Evolutionary conservation across 2,888 invertebrate genomes (phyloP), one percentile per base, ranked within the genome.

Genomic region (Spatulosminthurus flaviceps): DNA sequence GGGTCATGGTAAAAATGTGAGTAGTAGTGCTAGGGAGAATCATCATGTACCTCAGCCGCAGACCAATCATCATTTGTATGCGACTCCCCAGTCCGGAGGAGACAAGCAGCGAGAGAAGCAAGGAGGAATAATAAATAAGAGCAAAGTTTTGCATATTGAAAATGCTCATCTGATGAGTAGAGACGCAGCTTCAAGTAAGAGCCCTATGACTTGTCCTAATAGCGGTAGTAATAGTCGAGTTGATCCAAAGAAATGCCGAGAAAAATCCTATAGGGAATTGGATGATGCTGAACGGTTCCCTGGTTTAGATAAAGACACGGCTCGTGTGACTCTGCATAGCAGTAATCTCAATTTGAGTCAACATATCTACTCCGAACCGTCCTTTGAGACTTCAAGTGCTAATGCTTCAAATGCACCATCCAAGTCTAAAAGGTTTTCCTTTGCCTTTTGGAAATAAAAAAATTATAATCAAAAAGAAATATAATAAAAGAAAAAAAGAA

Each of bases 241-340:
- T 2, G 24, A 67, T 22, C 24, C 69, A 19, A 74, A 61, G 74
- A 67, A 21, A 41, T 24, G 21, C 9, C 42, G 64, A 24, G 67
- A 76, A 24, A 67, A 78, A 21, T 41, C n/a, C 9, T 90, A 90
- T 84, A 89, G 89, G 76, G 90, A 90, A 83, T 86, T 90, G 72
- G 88, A 89, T 26, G 90, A 90, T 64, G 88, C 89, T 83, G 90
- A 90, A 81, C 87, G 90, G 84, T 90, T 90, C 84, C 90, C 89
- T 2, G 90, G 89, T 0, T 85, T 90, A 67, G 90, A 90, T 85
- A 88, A 89, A 19, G 90, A 90, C 42, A 87, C 87, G 4, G 88
- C 89, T 66, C 84, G 88, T 28, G 84, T 87, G 24, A 84, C 85
- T 22, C 85, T 85, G 21, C 85, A 86, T 77, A 83, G 82, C 69